These are phyloP conservation scores for Crypturellus tataupa DNA, from an alignment of 2,797 vertebrate genomes.

Conservation along the genomic window DNA sequence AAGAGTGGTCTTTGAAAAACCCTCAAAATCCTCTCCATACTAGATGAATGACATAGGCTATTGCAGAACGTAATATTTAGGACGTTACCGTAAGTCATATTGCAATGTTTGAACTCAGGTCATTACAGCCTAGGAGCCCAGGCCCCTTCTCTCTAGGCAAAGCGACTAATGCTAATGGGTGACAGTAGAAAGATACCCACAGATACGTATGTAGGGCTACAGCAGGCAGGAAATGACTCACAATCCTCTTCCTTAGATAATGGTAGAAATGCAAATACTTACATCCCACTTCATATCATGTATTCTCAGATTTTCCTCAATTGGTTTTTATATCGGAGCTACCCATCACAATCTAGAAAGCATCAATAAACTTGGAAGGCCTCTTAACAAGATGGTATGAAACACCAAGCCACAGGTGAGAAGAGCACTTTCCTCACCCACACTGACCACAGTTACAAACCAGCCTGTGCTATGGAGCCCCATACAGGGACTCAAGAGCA, in stretches of 20 bases:
- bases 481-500: neutral
- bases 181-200: neutral
- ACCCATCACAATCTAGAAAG: neutral
- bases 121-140: neutral
- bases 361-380: neutral
- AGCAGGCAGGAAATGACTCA: neutral
- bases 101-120: neutral
- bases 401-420: neutral
- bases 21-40: neutral
- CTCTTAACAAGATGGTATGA: neutral
- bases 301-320: neutral
- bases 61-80: slow-evolving; percentile 25
- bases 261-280: neutral
- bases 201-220: neutral
- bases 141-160: neutral
- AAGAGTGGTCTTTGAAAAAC: slow-evolving; percentile 52
- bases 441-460: neutral
- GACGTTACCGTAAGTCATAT: neutral
- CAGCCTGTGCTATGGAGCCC: neutral
- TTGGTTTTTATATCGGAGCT: neutral
- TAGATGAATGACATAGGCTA: slow-evolving; percentile 24
- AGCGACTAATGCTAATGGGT: neutral
- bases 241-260: neutral
- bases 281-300: neutral
- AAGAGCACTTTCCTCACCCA: neutral